Percentiles rank a stretch among this genome's conserved stretches.
phyloP scores from a whole-genome alignment of 2,113 vertebrate species.

The Pachyramphus minor region DNA sequence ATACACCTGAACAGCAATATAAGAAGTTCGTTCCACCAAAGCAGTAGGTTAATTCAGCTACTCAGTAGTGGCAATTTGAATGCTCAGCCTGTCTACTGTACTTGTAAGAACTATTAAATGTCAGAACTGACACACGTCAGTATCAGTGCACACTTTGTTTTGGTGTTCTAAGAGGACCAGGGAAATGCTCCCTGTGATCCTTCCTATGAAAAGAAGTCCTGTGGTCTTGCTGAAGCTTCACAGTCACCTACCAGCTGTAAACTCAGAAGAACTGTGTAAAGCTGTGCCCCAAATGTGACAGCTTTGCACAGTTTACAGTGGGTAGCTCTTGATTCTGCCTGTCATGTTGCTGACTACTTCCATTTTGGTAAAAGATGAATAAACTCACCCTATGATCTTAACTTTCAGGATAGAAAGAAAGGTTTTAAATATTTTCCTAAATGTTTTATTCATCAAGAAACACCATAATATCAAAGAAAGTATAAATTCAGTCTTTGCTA shows the following conservation, averaged over 20 bases:
- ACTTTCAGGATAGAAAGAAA: background rate
- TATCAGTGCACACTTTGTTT: background rate
- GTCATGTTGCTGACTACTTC: too few species aligned
- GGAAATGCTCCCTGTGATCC: background rate
- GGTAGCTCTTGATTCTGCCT: background rate
- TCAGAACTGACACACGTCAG: background rate
- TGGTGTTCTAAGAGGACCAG: background rate
- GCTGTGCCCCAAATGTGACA: background rate
- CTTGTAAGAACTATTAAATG: background rate
- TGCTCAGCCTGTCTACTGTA: background rate
- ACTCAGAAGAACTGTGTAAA: accelerated
- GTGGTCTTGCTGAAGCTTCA: accelerated
- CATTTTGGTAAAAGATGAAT: background rate
- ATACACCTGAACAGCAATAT: background rate
- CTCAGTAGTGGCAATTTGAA: background rate
- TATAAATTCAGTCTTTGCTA: background rate
- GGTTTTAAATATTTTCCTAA: background rate
- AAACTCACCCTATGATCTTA: background rate
- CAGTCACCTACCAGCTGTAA: background rate
- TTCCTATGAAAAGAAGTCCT: background rate
- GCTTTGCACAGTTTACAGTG: background rate
- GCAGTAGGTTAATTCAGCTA: background rate
- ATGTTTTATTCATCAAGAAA: background rate
- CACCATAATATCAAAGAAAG: background rate
- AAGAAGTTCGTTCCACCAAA: background rate